These are phyloP conservation scores for Sabellastarte sp. DNA, from an alignment of 2,888 invertebrate genomes.

Conservation along the genomic window DNA sequence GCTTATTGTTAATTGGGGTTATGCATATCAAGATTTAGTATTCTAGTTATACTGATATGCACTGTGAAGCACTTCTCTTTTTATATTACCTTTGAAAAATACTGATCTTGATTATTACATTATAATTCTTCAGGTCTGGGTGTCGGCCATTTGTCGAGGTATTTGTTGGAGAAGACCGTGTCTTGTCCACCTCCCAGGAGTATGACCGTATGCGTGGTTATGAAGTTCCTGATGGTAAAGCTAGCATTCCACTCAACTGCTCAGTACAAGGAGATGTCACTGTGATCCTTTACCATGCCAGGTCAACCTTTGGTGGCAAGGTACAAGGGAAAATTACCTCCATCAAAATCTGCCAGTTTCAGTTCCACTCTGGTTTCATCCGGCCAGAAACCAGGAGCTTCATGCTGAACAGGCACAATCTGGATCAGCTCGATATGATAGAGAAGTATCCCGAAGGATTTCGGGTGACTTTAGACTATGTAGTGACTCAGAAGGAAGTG, in stretches of 20 bases:
- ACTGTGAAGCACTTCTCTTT: too few relatives aligned
- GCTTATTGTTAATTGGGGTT: too few relatives aligned
- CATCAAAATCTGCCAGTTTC: slow-evolving; percentile 82
- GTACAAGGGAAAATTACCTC: slow-evolving; percentile 67
- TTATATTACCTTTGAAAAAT: too few relatives aligned
- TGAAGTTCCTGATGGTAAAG: slow-evolving; percentile 14
- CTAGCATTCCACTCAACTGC: slow-evolving; percentile 70
- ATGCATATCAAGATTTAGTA: too few relatives aligned
- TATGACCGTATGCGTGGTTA: slow-evolving; percentile 79
- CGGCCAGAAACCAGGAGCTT: slow-evolving; percentile 73
- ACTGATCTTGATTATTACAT: too few relatives aligned
- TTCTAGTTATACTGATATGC: too few relatives aligned
- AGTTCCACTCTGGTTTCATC: slow-evolving; percentile 87
- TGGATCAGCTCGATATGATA: slow-evolving; percentile 53
- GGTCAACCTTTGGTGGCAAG: slow-evolving; percentile 74
- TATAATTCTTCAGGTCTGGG: slow-evolving; percentile 79
- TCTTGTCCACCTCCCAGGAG: slow-evolving; percentile 80
- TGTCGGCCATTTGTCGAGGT: slow-evolving; percentile 91
- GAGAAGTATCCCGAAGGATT: slow-evolving; percentile 57
- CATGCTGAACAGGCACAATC: slow-evolving; percentile 68
- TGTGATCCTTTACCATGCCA: slow-evolving; percentile 73
- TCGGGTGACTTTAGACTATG: slow-evolving; percentile 41
- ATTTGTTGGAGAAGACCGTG: slow-evolving; percentile 75
- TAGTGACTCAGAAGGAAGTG: slow-evolving; percentile 46
- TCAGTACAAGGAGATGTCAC: slow-evolving; percentile 84